These are phyloP conservation scores for Notamacropus eugenii DNA, from an alignment of 2,797 vertebrate species.

Conservation along the genomic window DNA sequence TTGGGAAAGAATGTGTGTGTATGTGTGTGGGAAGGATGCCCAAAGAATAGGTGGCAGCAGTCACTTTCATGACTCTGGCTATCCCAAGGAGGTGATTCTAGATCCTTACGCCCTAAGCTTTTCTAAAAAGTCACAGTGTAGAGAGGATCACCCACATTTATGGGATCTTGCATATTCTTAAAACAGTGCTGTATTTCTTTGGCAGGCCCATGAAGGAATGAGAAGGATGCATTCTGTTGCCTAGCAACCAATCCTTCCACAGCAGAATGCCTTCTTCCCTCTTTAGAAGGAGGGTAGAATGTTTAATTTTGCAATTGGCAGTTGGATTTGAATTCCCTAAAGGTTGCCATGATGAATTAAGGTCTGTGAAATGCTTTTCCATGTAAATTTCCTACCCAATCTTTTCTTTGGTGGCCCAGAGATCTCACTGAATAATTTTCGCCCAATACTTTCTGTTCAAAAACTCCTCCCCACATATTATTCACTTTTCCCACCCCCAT, in stretches of 20 bases:
- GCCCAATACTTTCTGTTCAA: neutral
- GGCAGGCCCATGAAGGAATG: neutral
- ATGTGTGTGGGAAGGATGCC: neutral
- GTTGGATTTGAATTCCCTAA: neutral
- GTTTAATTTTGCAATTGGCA: slow-evolving; percentile 15
- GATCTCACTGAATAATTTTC: neutral
- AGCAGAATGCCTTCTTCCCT: neutral
- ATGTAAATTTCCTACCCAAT: neutral
- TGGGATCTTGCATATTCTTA: neutral
- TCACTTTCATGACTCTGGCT: neutral
- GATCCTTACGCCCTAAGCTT: neutral
- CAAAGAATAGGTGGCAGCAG: neutral
- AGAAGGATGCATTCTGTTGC: neutral
- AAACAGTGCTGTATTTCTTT: neutral
- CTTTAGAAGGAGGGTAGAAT: neutral
- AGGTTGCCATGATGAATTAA: slow-evolving; percentile 8
- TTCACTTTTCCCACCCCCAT: neutral
- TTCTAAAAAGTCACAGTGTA: neutral
- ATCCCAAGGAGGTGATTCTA: neutral
- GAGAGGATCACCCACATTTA: neutral
- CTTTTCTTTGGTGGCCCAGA: neutral
- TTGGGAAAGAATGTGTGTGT: neutral
- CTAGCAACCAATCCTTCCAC: neutral
- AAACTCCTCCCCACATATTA: neutral
- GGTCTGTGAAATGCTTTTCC: neutral